phyloP scores from a whole-genome alignment of 2,113 vertebrate species.

The Lampris megalopsis region DNA sequence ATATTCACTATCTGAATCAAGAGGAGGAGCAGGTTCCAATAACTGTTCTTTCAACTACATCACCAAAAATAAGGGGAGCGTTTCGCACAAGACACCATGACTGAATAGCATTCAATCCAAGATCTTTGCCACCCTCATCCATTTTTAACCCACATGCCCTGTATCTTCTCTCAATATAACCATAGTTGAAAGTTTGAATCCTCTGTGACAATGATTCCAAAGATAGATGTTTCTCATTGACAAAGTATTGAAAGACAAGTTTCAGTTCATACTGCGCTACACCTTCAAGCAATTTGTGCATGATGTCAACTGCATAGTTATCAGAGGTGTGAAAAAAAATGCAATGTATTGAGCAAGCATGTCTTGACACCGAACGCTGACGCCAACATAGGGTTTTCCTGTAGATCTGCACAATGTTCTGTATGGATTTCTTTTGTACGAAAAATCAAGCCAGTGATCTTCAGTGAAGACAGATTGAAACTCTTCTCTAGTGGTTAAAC shows the following conservation, averaged over 20 bases:
- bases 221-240: conserved; percentile 17
- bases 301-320: no score
- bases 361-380: no score
- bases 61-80: no score
- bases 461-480: background rate
- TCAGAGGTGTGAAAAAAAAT: no score
- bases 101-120: no score
- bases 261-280: background rate
- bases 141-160: conserved; percentile 28
- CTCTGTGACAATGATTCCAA: conserved; percentile 7
- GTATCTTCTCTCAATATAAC: conserved; percentile 28
- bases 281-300: no score
- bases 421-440: background rate
- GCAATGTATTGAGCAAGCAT: no score
- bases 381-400: no score
- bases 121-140: conserved; percentile 1
- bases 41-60: no score
- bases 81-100: no score
- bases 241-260: conserved; percentile 17
- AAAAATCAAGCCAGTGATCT: background rate
- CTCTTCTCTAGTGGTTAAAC: background rate
- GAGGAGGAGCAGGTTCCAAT: background rate
- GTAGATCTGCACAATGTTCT: no score
- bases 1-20: background rate
- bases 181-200: conserved; percentile 28